phyloP scores from a whole-genome alignment of 2,888 invertebrate genomes.

The Apamea anceps region DNA sequence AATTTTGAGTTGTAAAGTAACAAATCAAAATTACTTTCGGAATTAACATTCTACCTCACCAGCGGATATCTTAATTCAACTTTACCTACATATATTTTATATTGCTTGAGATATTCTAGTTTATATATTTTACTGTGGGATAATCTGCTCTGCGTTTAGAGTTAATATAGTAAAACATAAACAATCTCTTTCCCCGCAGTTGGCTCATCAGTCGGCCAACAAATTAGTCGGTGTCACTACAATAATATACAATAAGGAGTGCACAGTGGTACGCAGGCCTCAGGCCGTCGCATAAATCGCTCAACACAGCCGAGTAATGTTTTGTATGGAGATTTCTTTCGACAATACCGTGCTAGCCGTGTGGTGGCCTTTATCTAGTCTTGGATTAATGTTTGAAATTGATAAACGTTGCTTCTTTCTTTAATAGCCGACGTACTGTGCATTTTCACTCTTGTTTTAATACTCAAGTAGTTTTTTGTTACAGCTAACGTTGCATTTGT shows the following conservation, averaged over 20 bases:
- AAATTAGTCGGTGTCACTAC: slow-evolving; percentile 90
- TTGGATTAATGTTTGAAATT: slow-evolving; percentile 88
- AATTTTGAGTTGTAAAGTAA: neutral
- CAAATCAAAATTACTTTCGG: slow-evolving; percentile 54
- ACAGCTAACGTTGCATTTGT: slow-evolving; percentile 40
- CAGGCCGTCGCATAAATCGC: slow-evolving; percentile 88
- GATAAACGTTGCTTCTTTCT: slow-evolving; percentile 79
- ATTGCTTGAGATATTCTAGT: slow-evolving; percentile 48
- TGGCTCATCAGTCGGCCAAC: slow-evolving; percentile 89
- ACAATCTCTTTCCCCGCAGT: slow-evolving; percentile 85
- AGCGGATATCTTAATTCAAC: slow-evolving; percentile 57
- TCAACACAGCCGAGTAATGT: slow-evolving; percentile 88
- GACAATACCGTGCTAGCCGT: slow-evolving; percentile 82
- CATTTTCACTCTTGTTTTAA: slow-evolving; percentile 56
- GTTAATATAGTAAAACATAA: slow-evolving; percentile 84
- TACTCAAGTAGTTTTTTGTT: slow-evolving; percentile 30
- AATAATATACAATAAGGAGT: slow-evolving; percentile 89
- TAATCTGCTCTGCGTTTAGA: slow-evolving; percentile 71
- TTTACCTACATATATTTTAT: slow-evolving; percentile 38
- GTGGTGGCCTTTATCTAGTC: slow-evolving; percentile 88
- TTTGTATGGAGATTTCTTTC: slow-evolving; percentile 91
- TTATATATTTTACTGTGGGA: slow-evolving; percentile 62
- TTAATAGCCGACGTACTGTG: slow-evolving; percentile 62
- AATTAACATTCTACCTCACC: slow-evolving; percentile 35
- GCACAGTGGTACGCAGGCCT: slow-evolving; percentile 80